Conservation (phyloP, 2,113 vertebrate genomes). For the Hyperopisus bebe region DNA sequence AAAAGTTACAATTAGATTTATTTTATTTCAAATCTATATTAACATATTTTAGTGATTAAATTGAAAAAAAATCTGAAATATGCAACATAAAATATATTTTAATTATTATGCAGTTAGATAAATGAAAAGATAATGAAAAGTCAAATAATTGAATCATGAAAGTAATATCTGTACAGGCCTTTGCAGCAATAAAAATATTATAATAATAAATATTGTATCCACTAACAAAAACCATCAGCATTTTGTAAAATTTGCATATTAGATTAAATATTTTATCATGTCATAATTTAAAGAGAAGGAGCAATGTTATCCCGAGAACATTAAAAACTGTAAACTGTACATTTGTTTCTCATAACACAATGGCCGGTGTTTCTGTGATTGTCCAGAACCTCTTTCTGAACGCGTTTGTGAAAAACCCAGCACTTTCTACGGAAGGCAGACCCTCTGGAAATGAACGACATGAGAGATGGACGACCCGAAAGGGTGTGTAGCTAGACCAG, state of each 20-base stretch:
- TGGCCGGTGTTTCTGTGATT: not conserved
- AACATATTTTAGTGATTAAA: not conserved
- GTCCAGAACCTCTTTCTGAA: not conserved
- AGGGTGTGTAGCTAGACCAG: not conserved
- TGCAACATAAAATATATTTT: not conserved
- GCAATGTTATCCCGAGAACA: not conserved
- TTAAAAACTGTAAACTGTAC: not conserved
- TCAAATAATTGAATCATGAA: constrained; percentile 9
- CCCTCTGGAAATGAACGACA: not conserved
- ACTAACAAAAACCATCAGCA: not conserved
- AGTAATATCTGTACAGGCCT: not conserved
- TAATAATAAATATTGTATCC: not conserved
- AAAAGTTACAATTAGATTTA: not conserved
- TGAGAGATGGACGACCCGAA: not conserved
- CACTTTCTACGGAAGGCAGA: not conserved
- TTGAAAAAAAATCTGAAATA: not conserved
- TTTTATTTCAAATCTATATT: not conserved
- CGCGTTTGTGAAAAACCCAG: not conserved
- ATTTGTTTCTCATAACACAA: not conserved
- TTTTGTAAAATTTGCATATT: not conserved
- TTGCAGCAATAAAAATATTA: not conserved
- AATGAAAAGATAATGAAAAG: constrained; percentile 3
- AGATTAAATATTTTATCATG: constrained; percentile 6
- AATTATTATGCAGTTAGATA: not conserved
- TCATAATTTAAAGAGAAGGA: not conserved